Base-by-base conservation (phyloP, 2,888 invertebrate species). In the Cryptocephalus primarius region DNA sequence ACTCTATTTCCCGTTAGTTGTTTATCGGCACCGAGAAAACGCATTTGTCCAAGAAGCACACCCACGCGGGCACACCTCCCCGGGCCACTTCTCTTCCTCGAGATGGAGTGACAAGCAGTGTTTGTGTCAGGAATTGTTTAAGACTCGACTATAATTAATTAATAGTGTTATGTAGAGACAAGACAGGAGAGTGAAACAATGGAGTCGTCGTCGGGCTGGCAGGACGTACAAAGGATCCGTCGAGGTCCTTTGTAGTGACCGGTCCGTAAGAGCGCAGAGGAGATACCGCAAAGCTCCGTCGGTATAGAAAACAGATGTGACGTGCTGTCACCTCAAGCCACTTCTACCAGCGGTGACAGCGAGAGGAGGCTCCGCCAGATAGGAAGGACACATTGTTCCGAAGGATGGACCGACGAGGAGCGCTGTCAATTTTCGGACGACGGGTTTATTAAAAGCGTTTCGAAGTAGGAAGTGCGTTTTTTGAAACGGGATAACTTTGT, bases 191-290 rank as follows among this genome's bases (percentile, higher is more conserved):
- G 48, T 40, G 47, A 53, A 50, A 54, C 52, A 51, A 54, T 51
- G 49, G 47, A 49, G 41, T 48, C 46, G 53, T 53, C 54, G 57
- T 57, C 55, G 48, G 51, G 49, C 52, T 55, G 59, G 55, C 56
- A 53, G 55, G 50, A 53, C 54, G 50, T 51, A 60, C 60, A 61
- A 61, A 61, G 57, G 58, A 53, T 52, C 51, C 54, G 49, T 59
- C 55, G 53, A 57, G 54, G 50, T 55, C 59, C 59, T 60, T 61
- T 61, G 61, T 61, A 52, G 48, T 51, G 57, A 56, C 57, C 55
- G 50, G 42, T 22, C 22, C 47, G 47, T 48, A 53, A 52, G 54
- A 49, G 50, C 48, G 51, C 47, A 50, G 22, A 22, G 47, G 50
- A 51, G 49, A 48, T 40, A 41, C 42, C 48, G 41, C 46, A 45